Evolutionary conservation across 2,797 vertebrate species (phyloP).

Genomic region (Eospalax fontanierii): DNA sequence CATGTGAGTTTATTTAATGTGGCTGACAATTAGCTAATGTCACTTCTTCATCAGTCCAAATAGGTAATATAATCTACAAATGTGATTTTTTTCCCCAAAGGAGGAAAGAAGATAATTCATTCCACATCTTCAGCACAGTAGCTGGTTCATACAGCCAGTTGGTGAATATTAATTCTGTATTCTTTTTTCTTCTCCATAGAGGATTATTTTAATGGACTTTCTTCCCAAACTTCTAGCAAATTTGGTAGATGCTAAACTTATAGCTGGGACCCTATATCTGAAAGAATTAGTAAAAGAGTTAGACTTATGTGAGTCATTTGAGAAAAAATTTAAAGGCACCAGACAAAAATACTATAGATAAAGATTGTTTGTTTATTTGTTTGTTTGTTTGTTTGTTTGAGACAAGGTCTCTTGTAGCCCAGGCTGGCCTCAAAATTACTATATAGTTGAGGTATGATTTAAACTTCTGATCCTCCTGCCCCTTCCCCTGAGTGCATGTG

Average conservation of each 20-base stretch:
- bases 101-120: constrained; percentile 8
- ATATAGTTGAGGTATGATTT: background rate
- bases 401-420: no score
- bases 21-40: background rate
- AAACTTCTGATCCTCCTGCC: background rate
- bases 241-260: background rate
- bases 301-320: background rate
- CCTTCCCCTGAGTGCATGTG: no score
- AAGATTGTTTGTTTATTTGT: no score
- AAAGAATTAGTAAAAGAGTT: constrained; percentile 3
- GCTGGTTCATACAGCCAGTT: background rate
- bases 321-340: background rate
- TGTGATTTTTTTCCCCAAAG: background rate
- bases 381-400: no score
- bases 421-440: no score
- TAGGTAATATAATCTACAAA: background rate
- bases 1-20: background rate
- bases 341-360: background rate
- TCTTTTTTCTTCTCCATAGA: constrained; percentile 20
- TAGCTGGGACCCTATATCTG: background rate
- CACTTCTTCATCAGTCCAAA: constrained; percentile 9
- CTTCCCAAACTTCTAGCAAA: background rate
- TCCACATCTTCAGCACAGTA: background rate
- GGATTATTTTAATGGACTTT: background rate
- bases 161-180: background rate